A percentile compares a stretch with the other conserved stretches of the same genome.
These are phyloP conservation scores for Rhingia rostrata DNA, from an alignment of 2,888 invertebrate species.

Conservation along the genomic window DNA sequence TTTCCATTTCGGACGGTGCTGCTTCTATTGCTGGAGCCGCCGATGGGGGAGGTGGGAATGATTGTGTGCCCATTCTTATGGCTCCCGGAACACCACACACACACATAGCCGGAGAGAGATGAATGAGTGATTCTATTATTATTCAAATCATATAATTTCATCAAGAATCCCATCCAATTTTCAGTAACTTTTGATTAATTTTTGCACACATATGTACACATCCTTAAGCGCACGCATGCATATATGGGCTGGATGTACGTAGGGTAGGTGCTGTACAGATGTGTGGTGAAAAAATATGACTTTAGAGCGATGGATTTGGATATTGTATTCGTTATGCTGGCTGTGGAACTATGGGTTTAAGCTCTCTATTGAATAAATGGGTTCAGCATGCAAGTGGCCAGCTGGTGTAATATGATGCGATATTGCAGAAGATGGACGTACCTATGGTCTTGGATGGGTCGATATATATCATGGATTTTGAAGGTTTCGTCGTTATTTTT, in stretches of 20 bases:
- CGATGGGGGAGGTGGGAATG: not conserved
- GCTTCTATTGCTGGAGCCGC: conserved; percentile 11
- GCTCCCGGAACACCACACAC: conserved; percentile 23
- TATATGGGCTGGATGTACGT: not conserved
- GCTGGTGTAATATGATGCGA: too few relatives aligned
- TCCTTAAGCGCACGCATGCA: not conserved
- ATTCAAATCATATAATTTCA: conserved; percentile 82
- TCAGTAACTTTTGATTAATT: conserved; percentile 74
- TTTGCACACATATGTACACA: conserved; percentile 36
- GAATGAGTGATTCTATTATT: conserved; percentile 81
- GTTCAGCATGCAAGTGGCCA: too few relatives aligned
- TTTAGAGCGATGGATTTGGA: too few relatives aligned
- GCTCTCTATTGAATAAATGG: too few relatives aligned
- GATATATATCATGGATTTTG: too few relatives aligned
- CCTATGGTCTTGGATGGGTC: too few relatives aligned
- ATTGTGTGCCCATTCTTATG: conserved; percentile 36
- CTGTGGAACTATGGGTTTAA: too few relatives aligned
- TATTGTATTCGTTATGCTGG: too few relatives aligned
- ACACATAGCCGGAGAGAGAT: conserved; percentile 63
- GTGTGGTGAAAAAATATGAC: conserved; percentile 12
- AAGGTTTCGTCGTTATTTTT: too few relatives aligned
- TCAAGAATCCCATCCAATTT: conserved; percentile 75
- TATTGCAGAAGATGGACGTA: too few relatives aligned
- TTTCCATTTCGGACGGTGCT: conserved; percentile 15
- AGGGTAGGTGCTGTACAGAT: conserved; percentile 2